phyloP scores from a whole-genome alignment of 2,113 vertebrate species.

The Varanus salvator region DNA sequence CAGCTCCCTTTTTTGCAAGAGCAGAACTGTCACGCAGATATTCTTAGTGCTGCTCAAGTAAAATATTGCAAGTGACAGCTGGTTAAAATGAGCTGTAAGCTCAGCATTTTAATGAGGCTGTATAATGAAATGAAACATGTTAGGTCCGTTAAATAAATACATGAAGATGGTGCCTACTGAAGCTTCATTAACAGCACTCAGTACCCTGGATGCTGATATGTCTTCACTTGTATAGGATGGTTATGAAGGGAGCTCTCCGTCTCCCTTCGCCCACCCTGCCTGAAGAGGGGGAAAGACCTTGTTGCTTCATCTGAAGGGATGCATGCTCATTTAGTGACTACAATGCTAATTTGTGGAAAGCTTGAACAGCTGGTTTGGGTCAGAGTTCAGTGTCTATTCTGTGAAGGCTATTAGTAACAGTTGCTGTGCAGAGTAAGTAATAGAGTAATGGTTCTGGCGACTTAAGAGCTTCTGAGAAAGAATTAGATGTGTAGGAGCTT shows the following conservation, averaged over 20 bases:
- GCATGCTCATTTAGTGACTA: background rate
- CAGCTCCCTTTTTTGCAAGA: background rate
- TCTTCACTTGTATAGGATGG: background rate
- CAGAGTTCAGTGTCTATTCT: constrained; percentile 12
- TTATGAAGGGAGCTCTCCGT: background rate
- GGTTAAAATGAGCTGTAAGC: background rate
- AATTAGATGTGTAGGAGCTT: background rate
- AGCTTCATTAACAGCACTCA: background rate
- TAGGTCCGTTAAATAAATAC: background rate
- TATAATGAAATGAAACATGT: background rate
- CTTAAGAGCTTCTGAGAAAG: background rate
- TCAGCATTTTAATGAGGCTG: background rate
- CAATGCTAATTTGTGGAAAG: constrained; percentile 3
- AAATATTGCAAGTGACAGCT: background rate
- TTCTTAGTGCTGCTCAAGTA: background rate
- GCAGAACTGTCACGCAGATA: background rate
- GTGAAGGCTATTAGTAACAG: background rate
- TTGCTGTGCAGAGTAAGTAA: constrained; percentile 2
- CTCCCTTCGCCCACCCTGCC: no score
- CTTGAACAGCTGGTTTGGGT: constrained; percentile 10
- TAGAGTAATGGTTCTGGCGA: background rate
- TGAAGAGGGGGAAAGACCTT: background rate
- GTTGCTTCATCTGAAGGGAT: background rate
- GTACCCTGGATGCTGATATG: background rate
- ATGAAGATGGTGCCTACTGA: background rate